phyloP scores from a whole-genome alignment of 2,797 vertebrate species.

The Anabas testudineus region DNA sequence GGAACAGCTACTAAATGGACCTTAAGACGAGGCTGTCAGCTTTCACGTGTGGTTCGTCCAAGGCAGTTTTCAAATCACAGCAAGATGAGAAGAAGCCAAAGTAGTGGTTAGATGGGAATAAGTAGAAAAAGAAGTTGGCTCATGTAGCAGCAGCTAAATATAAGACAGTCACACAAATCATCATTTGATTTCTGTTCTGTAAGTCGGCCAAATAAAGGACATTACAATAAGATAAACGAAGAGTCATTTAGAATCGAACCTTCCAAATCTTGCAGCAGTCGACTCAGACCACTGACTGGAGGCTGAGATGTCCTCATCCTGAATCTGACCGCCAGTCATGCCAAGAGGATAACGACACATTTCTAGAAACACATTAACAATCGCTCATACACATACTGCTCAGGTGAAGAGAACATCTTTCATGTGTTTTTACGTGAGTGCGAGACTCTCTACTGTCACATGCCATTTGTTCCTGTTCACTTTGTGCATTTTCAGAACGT shows the following conservation, averaged over 20 bases:
- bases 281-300: slow-evolving; percentile 99
- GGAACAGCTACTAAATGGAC: not conserved
- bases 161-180: not conserved
- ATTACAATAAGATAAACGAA: not conserved
- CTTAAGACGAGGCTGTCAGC: not conserved
- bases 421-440: not conserved
- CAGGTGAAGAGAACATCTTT: not conserved
- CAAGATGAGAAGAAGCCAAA: not conserved
- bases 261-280: slow-evolving; percentile 95
- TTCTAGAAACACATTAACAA: slow-evolving; percentile 82
- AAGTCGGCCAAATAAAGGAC: not conserved
- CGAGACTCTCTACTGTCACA: slow-evolving; percentile 9
- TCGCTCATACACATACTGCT: slow-evolving; percentile 1
- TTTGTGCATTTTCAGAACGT: slow-evolving; percentile 37
- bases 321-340: slow-evolving; percentile 95
- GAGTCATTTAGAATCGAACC: slow-evolving; percentile 68
- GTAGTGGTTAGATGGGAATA: not conserved
- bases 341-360: slow-evolving; percentile 96
- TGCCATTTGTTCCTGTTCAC: not conserved
- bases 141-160: not conserved
- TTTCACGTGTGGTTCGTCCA: not conserved
- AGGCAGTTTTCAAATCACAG: not conserved
- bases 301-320: slow-evolving; percentile 96
- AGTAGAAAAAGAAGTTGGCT: slow-evolving; percentile 7
- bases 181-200: not conserved